Evolutionary conservation across 2,888 invertebrate genomes (phyloP).

Genomic region (Exephanes ischioxanthus): DNA sequence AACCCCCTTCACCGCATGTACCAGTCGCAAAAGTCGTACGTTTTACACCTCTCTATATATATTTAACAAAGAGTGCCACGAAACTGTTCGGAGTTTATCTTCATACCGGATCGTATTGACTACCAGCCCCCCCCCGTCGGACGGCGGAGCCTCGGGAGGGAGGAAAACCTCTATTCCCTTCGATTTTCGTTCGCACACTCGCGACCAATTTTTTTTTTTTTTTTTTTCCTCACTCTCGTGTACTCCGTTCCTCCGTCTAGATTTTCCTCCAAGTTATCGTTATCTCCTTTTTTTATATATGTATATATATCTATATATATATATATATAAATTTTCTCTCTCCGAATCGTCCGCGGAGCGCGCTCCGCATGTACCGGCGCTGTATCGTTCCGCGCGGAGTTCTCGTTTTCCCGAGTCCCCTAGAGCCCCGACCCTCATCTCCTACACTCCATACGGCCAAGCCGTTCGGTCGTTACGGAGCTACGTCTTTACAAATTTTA

Average conservation of each 20-base stretch:
- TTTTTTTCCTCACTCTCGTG: slow-evolving; percentile 49
- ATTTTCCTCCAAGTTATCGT: slow-evolving; percentile 62
- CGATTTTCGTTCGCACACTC: slow-evolving; percentile 70
- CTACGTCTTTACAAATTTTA: slow-evolving; percentile 84
- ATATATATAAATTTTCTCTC: slow-evolving; percentile 7
- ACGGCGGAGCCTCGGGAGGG: slow-evolving; percentile 20
- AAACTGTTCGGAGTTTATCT: slow-evolving; percentile 75
- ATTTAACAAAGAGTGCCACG: slow-evolving; percentile 70
- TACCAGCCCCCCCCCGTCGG: slow-evolving; percentile 63
- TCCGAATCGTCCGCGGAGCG: background rate
- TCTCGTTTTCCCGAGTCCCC: slow-evolving; percentile 54
- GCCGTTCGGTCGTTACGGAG: slow-evolving; percentile 82
- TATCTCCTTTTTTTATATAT: slow-evolving; percentile 31
- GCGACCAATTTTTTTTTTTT: slow-evolving; percentile 51
- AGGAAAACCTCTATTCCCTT: slow-evolving; percentile 65
- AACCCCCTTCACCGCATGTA: slow-evolving; percentile 31
- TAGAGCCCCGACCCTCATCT: slow-evolving; percentile 72
- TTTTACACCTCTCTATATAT: slow-evolving; percentile 62
- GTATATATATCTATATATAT: background rate
- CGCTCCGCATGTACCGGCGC: slow-evolving; percentile 3
- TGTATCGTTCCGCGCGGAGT: slow-evolving; percentile 33
- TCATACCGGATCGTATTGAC: slow-evolving; percentile 74
- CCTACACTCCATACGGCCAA: slow-evolving; percentile 78
- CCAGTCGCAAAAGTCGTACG: slow-evolving; percentile 37
- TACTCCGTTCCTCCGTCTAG: slow-evolving; percentile 38